These are phyloP conservation scores for Rhogogaster chlorosoma DNA, from an alignment of 2,888 invertebrate genomes.

Conservation along the genomic window DNA sequence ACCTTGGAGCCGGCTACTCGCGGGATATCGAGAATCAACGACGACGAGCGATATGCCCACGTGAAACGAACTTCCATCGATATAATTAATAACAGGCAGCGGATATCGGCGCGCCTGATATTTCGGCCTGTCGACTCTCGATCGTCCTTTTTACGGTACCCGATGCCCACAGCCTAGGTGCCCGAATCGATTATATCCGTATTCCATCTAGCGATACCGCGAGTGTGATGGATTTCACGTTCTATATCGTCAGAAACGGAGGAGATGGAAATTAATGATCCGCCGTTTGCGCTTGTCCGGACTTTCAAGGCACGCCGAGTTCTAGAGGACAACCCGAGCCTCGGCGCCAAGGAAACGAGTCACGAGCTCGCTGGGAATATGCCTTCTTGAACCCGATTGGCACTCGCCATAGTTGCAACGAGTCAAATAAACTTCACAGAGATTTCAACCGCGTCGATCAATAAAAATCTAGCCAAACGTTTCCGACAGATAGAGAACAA, in stretches of 20 bases:
- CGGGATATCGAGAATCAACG: neutral
- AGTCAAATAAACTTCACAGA: neutral
- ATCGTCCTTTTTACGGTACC: conserved; percentile 47
- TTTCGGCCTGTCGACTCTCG: conserved; percentile 33
- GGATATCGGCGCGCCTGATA: conserved; percentile 64
- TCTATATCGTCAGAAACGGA: conserved; percentile 53
- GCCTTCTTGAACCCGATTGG: neutral
- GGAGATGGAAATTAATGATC: conserved; percentile 68
- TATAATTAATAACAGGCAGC: conserved; percentile 71
- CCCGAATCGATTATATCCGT: conserved; percentile 51
- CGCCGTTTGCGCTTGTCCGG: conserved; percentile 57
- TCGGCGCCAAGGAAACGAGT: conserved; percentile 20
- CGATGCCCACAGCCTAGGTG: conserved; percentile 34
- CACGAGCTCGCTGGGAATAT: conserved; percentile 8
- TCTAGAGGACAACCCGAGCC: conserved; percentile 38
- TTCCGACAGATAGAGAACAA: neutral
- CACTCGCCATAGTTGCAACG: neutral
- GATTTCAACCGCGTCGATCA: neutral
- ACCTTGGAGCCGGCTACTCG: neutral
- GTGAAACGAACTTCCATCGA: conserved; percentile 57
- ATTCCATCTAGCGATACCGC: conserved; percentile 50
- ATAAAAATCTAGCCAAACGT: neutral
- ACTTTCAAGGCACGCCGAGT: conserved; percentile 50
- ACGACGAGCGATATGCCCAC: conserved; percentile 49
- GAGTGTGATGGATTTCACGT: conserved; percentile 61